Percentiles rank a stretch among this genome's conserved stretches.
Conservation (phyloP, 2,888 invertebrate species). For the Drepanosiphum platanoidis region DNA sequence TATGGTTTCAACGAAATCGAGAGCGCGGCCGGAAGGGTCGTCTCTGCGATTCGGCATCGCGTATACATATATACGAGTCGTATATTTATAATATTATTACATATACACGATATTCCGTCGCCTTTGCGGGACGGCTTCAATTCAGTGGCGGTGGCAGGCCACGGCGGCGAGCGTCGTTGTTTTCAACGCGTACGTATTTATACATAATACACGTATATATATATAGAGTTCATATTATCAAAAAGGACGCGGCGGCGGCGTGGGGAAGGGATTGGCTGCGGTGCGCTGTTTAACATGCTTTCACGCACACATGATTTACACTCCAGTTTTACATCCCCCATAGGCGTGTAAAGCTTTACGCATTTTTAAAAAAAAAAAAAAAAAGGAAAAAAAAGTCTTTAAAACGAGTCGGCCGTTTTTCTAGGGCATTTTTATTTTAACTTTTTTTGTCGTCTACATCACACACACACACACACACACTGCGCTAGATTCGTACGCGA, state of each 20-base stretch:
- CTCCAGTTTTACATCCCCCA: constrained; percentile 35
- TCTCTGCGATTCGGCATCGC: too few relatives aligned
- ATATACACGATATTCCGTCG: too few relatives aligned
- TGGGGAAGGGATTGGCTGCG: neutral
- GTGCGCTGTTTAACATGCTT: constrained; percentile 24
- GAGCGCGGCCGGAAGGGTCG: too few relatives aligned
- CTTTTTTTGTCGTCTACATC: neutral
- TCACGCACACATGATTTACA: constrained; percentile 49
- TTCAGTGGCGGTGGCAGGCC: too few relatives aligned
- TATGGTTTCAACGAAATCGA: too few relatives aligned
- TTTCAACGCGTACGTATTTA: neutral
- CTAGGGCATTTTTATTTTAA: constrained; percentile 1
- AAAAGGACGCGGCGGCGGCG: neutral
- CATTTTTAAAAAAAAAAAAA: too few relatives aligned
- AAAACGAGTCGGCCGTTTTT: constrained; percentile 15
- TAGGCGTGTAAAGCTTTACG: constrained; percentile 8
- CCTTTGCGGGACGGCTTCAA: too few relatives aligned
- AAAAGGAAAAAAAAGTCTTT: constrained; percentile 10
- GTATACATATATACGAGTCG: too few relatives aligned
- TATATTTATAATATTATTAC: too few relatives aligned
- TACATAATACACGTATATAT: neutral
- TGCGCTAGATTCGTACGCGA: neutral
- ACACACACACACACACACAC: neutral
- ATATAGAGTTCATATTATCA: neutral
- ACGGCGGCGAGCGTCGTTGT: neutral